Percentiles rank a stretch among this genome's conserved stretches.
Conservation (phyloP, 2,888 invertebrate genomes). For the Sturmia bella region DNA sequence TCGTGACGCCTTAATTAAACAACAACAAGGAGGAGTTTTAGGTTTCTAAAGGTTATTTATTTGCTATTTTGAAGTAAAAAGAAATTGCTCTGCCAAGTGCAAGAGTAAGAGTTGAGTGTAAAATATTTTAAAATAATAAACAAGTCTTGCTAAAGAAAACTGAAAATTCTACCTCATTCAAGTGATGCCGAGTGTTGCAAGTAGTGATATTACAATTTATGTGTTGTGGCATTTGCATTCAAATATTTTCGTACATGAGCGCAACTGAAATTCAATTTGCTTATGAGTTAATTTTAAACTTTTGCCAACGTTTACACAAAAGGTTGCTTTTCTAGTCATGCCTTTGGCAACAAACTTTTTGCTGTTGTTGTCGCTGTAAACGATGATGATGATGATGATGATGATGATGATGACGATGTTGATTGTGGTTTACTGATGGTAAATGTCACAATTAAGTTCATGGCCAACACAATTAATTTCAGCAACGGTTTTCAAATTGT, state of each 20-base stretch:
- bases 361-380: not conserved
- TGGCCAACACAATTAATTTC: conserved; percentile 65
- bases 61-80: conserved; percentile 16
- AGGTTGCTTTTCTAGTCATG: conserved; percentile 41
- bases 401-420: conserved; percentile 32
- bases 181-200: no score
- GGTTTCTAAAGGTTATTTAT: conserved; percentile 29
- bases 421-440: conserved; percentile 52
- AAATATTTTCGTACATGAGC: not conserved
- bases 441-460: conserved; percentile 68
- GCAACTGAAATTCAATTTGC: conserved; percentile 52
- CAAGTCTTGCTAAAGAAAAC: no score
- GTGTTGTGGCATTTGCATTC: not conserved
- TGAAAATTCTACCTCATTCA: no score
- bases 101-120: no score
- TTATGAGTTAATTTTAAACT: conserved; percentile 63
- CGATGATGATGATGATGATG: conserved; percentile 22
- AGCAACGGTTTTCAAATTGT: conserved; percentile 43
- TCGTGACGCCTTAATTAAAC: conserved; percentile 65
- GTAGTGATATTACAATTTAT: not conserved
- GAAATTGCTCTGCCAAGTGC: not conserved
- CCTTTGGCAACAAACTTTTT: conserved; percentile 34
- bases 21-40: conserved; percentile 26
- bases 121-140: no score
- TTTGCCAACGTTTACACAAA: conserved; percentile 49